Evolutionary conservation across 2,888 invertebrate species (phyloP).

Genomic region (Aspidapion aeneum): DNA sequence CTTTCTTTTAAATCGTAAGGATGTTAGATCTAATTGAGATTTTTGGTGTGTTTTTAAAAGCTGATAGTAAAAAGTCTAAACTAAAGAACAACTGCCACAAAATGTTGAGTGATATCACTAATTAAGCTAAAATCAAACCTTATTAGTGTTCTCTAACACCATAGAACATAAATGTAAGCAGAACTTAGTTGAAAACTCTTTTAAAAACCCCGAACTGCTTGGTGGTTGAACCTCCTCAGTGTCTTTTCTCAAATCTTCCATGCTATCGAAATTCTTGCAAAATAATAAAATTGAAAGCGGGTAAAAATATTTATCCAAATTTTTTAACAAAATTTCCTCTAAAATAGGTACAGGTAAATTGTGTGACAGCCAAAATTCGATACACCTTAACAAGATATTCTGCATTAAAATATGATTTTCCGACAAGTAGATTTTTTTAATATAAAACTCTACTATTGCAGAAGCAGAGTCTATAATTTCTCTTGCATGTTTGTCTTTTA

Average conservation of each 20-base stretch:
- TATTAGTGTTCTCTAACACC: slow-evolving; percentile 48
- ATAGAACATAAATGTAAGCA: slow-evolving; percentile 49
- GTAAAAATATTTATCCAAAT: slow-evolving; percentile 50
- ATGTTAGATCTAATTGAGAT: slow-evolving; percentile 35
- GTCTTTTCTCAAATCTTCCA: slow-evolving; percentile 39
- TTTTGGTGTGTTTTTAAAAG: slow-evolving; percentile 44
- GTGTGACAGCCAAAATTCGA: slow-evolving; percentile 47
- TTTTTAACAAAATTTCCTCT: slow-evolving; percentile 46
- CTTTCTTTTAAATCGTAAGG: slow-evolving; percentile 32
- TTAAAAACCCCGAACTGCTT: slow-evolving; percentile 46
- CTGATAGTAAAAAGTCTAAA: slow-evolving; percentile 44
- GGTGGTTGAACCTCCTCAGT: slow-evolving; percentile 30
- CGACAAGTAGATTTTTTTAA: slow-evolving; percentile 43
- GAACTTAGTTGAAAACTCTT: slow-evolving; percentile 49
- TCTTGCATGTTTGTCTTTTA: slow-evolving; percentile 39
- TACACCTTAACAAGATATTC: slow-evolving; percentile 46
- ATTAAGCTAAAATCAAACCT: too few relatives aligned
- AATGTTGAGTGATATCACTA: too few relatives aligned
- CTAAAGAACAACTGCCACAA: slow-evolving; percentile 46
- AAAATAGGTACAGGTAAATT: slow-evolving; percentile 44
- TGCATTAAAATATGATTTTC: slow-evolving; percentile 50
- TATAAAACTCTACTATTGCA: slow-evolving; percentile 45
- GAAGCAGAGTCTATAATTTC: slow-evolving; percentile 43
- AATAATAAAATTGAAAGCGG: slow-evolving; percentile 47
- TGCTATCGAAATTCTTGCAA: slow-evolving; percentile 47